Evolutionary conservation across 2,888 invertebrate species (phyloP).

Genomic region (Drosophila nr. fundita): DNA sequence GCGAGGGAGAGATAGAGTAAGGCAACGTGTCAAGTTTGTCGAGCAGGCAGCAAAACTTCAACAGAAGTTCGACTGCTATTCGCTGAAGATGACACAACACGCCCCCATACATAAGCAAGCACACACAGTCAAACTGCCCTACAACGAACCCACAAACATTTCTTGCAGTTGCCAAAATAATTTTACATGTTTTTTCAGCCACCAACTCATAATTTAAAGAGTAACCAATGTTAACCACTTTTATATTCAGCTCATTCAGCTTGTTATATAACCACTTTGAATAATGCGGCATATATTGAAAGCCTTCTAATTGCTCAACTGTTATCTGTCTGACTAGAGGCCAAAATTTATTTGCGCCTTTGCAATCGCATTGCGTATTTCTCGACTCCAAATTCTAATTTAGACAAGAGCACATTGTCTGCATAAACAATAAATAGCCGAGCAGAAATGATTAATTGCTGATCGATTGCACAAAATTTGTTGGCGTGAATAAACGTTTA

Average conservation of each 20-base stretch:
- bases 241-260: neutral
- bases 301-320: neutral
- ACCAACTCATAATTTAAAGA: neutral
- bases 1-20: constrained; percentile 16
- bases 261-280: neutral
- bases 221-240: too few relatives aligned
- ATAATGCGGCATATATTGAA: neutral
- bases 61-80: constrained; percentile 31
- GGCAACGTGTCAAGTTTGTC: constrained; percentile 64
- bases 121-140: neutral
- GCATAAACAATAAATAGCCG: neutral
- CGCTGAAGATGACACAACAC: constrained; percentile 28
- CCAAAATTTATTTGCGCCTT: neutral
- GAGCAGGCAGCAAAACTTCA: constrained; percentile 17
- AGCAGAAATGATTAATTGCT: constrained; percentile 5
- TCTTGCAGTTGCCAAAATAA: neutral
- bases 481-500: neutral
- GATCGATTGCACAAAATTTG: neutral
- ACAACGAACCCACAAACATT: neutral
- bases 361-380: neutral
- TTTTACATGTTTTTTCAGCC: neutral
- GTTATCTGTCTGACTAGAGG: neutral
- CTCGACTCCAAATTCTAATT: neutral
- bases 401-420: neutral
- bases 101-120: constrained; percentile 22